A percentile compares a stretch with the other conserved stretches of the same genome.
These are phyloP conservation scores for Balanococcus diminutus DNA, from an alignment of 2,888 invertebrate species.

Conservation along the genomic window DNA sequence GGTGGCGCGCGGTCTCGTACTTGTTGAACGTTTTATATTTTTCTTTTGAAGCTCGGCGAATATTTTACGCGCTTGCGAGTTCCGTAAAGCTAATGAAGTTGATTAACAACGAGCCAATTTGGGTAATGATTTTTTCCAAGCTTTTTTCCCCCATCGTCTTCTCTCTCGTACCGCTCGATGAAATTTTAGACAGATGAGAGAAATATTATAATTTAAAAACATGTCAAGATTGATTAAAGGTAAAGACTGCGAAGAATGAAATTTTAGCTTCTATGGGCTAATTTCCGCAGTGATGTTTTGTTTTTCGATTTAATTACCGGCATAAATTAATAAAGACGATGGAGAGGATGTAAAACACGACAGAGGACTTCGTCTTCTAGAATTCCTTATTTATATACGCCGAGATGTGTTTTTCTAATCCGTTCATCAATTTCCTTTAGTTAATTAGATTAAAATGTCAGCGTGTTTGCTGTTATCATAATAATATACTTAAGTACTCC, in stretches of 20 bases:
- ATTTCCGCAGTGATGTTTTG: neutral
- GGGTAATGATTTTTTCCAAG: neutral
- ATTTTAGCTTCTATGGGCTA: neutral
- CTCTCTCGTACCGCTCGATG: neutral
- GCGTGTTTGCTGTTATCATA: neutral
- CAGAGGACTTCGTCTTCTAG: neutral
- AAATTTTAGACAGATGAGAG: neutral
- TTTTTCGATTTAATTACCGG: neutral
- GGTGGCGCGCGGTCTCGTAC: neutral
- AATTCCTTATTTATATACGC: neutral
- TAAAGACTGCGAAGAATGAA: neutral
- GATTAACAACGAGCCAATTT: conserved; percentile 5
- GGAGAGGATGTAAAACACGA: neutral
- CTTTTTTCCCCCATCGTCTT: neutral
- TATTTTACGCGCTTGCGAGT: neutral
- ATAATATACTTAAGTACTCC: neutral
- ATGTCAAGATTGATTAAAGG: neutral
- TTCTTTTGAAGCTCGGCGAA: neutral
- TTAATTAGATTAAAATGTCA: neutral
- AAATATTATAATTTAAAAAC: conserved; percentile 1
- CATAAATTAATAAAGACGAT: neutral
- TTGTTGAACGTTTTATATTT: neutral
- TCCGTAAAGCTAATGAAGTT: neutral
- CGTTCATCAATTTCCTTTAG: neutral
- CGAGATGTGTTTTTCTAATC: neutral